A percentile compares a stretch with the other conserved stretches of the same genome.
Evolutionary conservation across 2,888 invertebrate species (phyloP).

Genomic region (Chrysodeixis includens): DNA sequence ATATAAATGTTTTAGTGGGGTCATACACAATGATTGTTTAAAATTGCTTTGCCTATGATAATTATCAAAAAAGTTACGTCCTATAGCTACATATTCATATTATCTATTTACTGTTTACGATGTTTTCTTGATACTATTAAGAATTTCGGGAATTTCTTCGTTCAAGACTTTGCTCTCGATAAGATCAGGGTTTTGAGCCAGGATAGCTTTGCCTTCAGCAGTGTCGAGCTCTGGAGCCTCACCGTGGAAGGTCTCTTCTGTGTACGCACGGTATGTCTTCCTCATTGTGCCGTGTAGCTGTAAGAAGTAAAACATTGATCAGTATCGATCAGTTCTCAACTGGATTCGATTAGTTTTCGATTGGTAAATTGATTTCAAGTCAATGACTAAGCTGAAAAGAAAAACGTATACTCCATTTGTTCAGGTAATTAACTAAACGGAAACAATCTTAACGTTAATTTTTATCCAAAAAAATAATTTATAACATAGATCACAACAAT

Average conservation of each 20-base stretch:
- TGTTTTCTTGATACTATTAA: conserved; percentile 36
- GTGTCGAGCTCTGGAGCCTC: conserved; percentile 83
- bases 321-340: neutral
- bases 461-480: no score
- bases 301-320: conserved; percentile 55
- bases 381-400: no score
- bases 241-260: conserved; percentile 91
- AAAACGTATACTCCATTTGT: no score
- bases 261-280: conserved; percentile 90
- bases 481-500: no score
- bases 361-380: no score
- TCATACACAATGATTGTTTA: no score
- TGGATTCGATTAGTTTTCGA: no score
- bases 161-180: conserved; percentile 51
- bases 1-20: no score
- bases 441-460: no score
- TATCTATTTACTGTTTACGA: conserved; percentile 23
- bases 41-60: no score
- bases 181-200: conserved; percentile 72
- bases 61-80: neutral
- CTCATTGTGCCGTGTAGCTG: conserved; percentile 92
- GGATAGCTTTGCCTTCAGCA: conserved; percentile 81
- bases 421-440: no score
- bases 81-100: conserved; percentile 16
- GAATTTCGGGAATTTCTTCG: conserved; percentile 43